A percentile compares a stretch with the other conserved stretches of the same genome.
Conservation (phyloP, 2,797 vertebrate species). For the Hydrophis major region DNA sequence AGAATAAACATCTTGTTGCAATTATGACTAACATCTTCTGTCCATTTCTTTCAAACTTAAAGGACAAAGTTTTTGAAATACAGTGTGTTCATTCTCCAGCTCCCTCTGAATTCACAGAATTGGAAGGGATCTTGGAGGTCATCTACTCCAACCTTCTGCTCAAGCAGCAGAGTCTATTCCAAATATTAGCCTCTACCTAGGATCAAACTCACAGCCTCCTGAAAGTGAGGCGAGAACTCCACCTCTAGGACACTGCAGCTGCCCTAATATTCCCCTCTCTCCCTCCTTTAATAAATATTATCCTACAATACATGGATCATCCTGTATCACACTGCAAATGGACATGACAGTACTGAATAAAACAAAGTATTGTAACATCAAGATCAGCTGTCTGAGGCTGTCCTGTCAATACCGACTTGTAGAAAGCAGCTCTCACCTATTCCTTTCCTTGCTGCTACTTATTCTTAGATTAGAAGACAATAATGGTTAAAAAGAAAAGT, state of each 20-base stretch:
- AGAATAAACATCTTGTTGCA: background rate
- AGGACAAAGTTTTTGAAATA: background rate
- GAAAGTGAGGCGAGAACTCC: no score
- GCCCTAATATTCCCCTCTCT: background rate
- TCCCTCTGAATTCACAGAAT: background rate
- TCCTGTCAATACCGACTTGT: background rate
- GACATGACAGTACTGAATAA: background rate
- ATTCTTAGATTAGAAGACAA: background rate
- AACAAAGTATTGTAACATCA: background rate
- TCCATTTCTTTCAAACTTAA: background rate
- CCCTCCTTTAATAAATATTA: background rate
- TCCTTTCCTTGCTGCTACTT: background rate
- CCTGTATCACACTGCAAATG: background rate
- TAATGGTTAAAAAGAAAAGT: background rate
- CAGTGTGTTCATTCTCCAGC: background rate
- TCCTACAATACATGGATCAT: background rate
- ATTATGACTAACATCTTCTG: background rate
- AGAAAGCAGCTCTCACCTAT: background rate
- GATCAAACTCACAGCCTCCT: no score
- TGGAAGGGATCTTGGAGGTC: no score
- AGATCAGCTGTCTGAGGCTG: background rate
- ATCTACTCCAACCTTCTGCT: no score
- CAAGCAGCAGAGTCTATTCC: no score
- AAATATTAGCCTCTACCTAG: no score
- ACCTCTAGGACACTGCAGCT: no score